Conservation (phyloP, 2,888 invertebrate genomes). For the Tenthredo scrophulariae region DNA sequence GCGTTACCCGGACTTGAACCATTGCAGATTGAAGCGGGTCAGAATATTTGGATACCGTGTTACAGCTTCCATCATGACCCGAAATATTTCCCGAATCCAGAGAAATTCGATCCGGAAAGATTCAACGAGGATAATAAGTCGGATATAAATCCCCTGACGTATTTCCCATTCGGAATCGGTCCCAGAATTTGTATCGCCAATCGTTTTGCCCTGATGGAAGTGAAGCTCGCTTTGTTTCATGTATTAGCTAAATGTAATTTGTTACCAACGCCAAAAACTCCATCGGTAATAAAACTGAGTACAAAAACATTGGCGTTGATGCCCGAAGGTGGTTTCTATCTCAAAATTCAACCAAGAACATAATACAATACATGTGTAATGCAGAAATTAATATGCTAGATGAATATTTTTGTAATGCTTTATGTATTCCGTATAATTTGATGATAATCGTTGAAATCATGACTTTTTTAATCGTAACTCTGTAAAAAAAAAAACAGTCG, state of each 20-base stretch:
- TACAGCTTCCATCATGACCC: conserved; percentile 74
- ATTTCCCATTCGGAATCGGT: conserved; percentile 71
- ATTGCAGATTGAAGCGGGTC: conserved; percentile 68
- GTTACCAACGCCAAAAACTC: conserved; percentile 73
- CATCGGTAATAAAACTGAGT: conserved; percentile 73
- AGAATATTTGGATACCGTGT: conserved; percentile 70
- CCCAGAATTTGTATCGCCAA: conserved; percentile 43
- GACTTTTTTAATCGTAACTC: neutral
- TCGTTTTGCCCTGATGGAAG: conserved; percentile 60
- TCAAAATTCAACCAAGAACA: conserved; percentile 69
- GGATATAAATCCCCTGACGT: conserved; percentile 63
- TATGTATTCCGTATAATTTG: too few species aligned
- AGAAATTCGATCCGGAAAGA: conserved; percentile 76
- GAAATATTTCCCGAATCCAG: conserved; percentile 73
- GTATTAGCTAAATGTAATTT: conserved; percentile 63
- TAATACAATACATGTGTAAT: too few species aligned
- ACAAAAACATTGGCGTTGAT: conserved; percentile 66
- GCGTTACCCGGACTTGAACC: conserved; percentile 69
- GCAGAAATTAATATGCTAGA: too few species aligned
- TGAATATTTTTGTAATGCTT: too few species aligned
- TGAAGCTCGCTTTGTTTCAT: conserved; percentile 65
- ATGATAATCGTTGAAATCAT: too few species aligned
- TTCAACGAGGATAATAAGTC: conserved; percentile 72
- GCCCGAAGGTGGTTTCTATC: conserved; percentile 73
- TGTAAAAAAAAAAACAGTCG: neutral